phyloP scores from a whole-genome alignment of 1,140 invertebrate genomes.

The Cherax destructor region DNA sequence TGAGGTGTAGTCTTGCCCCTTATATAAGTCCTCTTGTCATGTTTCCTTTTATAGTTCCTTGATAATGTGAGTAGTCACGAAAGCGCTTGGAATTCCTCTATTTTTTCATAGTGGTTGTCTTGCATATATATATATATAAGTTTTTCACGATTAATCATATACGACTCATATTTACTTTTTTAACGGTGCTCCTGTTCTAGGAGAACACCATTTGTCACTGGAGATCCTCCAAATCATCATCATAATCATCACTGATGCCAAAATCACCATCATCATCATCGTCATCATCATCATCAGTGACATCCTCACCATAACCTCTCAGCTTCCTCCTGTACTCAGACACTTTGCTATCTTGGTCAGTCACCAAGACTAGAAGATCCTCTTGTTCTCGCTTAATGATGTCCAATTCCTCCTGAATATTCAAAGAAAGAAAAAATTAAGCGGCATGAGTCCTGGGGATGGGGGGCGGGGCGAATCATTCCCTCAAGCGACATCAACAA shows the following conservation, averaged over 20 bases:
- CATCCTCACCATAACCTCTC: constrained; percentile 51
- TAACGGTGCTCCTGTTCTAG: background rate
- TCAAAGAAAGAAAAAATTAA: background rate
- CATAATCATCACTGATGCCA: constrained; percentile 28
- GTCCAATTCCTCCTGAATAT: constrained; percentile 58
- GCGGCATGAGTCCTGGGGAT: too few species aligned
- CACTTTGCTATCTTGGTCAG: constrained; percentile 69
- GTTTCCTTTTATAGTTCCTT: too few species aligned
- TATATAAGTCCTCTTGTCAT: too few species aligned
- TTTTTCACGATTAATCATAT: background rate
- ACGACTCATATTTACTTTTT: background rate
- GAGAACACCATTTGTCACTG: constrained; percentile 55
- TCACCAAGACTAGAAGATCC: constrained; percentile 67
- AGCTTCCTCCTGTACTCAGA: constrained; percentile 51
- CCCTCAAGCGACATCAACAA: too few species aligned
- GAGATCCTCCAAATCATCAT: constrained; percentile 52
- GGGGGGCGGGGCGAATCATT: too few species aligned
- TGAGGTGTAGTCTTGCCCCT: too few species aligned
- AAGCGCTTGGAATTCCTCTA: too few species aligned
- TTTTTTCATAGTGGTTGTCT: too few species aligned
- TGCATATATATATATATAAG: too few species aligned
- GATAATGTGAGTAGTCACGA: too few species aligned
- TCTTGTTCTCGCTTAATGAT: constrained; percentile 65
- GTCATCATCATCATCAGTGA: constrained; percentile 63
- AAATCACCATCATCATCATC: constrained; percentile 56